These are phyloP conservation scores for Myathropa florea DNA, from an alignment of 2,888 invertebrate species.

Conservation along the genomic window DNA sequence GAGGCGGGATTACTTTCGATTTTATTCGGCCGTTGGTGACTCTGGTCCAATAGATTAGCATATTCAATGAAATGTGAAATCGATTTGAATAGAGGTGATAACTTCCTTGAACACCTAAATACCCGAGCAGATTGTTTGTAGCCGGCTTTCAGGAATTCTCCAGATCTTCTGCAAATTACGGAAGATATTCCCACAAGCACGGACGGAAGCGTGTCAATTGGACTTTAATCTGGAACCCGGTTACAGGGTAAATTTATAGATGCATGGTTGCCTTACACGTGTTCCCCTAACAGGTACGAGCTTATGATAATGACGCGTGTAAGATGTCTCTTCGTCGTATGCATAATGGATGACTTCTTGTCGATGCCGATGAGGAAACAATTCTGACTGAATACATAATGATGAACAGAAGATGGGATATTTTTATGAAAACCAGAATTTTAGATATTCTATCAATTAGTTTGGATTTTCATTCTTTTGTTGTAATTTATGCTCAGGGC, in stretches of 20 bases:
- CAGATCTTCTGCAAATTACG: background rate
- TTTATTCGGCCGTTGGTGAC: background rate
- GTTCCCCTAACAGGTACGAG: background rate
- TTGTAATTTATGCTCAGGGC: background rate
- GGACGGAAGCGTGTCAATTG: background rate
- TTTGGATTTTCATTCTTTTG: background rate
- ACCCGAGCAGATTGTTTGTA: background rate
- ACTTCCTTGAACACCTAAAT: background rate
- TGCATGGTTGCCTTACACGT: background rate
- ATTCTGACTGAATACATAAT: background rate
- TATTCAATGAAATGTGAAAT: background rate
- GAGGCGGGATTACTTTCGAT: background rate
- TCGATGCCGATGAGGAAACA: background rate
- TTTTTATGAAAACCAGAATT: constrained; percentile 8
- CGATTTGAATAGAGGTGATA: background rate
- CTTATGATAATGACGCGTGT: background rate
- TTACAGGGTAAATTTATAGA: background rate
- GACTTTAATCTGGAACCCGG: background rate
- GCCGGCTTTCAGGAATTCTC: background rate
- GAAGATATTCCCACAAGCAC: background rate
- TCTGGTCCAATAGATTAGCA: background rate
- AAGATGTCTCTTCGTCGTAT: background rate
- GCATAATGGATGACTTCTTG: background rate
- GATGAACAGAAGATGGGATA: background rate
- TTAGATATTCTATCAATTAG: background rate